These are phyloP conservation scores for Hemichromis elongatus DNA, from an alignment of 2,113 vertebrate species.

Conservation along the genomic window DNA sequence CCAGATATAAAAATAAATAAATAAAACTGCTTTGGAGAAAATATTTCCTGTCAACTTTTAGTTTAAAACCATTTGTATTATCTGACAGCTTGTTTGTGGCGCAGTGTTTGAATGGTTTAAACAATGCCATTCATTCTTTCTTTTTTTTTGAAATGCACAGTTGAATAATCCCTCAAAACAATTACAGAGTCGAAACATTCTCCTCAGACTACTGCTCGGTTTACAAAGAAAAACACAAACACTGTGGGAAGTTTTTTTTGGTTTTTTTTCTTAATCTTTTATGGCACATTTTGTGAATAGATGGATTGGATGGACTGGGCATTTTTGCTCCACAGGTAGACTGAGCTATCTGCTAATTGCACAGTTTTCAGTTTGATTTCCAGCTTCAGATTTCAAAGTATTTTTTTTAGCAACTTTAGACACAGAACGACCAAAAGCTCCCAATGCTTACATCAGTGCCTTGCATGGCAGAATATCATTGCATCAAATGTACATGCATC, in stretches of 20 bases:
- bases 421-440: neutral
- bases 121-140: neutral
- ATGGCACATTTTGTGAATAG: neutral
- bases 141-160: neutral
- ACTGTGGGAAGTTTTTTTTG: rapidly evolving
- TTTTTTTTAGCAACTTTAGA: neutral
- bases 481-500: neutral
- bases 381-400: neutral
- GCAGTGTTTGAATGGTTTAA: neutral
- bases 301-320: neutral
- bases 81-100: neutral
- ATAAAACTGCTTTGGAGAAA: neutral
- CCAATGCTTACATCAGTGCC: neutral
- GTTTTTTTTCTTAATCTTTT: neutral
- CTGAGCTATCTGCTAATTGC: neutral
- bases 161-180: neutral
- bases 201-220: neutral
- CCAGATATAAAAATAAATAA: neutral
- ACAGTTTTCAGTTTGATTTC: neutral
- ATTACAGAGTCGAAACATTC: neutral
- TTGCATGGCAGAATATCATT: neutral
- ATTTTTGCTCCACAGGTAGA: neutral
- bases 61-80: neutral
- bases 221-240: neutral
- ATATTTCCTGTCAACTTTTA: neutral